Conservation (phyloP, 2,113 vertebrate genomes). For the Dicerorhinus sumatrensis region DNA sequence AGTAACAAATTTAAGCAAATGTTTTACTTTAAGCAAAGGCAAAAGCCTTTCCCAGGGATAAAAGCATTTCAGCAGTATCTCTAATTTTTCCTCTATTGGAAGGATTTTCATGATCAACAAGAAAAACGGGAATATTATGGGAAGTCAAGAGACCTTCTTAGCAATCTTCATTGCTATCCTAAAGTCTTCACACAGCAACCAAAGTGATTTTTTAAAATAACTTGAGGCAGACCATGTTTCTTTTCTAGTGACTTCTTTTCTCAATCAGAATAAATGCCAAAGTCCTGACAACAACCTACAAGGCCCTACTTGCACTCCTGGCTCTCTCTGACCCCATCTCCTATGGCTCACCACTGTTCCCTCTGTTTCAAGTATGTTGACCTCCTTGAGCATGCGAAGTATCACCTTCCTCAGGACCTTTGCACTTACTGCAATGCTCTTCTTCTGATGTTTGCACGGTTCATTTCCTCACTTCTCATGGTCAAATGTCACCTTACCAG, state of each 20-base stretch:
- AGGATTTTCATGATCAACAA: not conserved
- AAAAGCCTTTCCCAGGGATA: not conserved
- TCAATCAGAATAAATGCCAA: not conserved
- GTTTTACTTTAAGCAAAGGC: too few species aligned
- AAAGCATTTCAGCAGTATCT: not conserved
- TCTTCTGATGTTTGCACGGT: not conserved
- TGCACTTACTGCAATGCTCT: rapidly evolving
- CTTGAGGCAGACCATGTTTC: not conserved
- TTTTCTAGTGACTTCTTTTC: not conserved
- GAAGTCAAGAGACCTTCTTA: not conserved
- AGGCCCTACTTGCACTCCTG: not conserved
- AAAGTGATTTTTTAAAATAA: not conserved
- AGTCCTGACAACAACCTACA: not conserved
- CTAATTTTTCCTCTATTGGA: not conserved
- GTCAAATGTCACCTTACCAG: not conserved
- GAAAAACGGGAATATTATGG: not conserved
- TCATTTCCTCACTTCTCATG: not conserved
- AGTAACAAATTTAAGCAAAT: not conserved
- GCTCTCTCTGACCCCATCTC: not conserved
- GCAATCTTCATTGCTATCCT: not conserved
- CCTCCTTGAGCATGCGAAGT: not conserved
- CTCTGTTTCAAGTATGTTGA: not conserved
- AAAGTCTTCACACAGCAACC: not conserved
- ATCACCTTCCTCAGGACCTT: not conserved
- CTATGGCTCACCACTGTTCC: rapidly evolving